These are phyloP conservation scores for Rotaria sp. DNA, from an alignment of 2,888 invertebrate genomes.

Conservation along the genomic window DNA sequence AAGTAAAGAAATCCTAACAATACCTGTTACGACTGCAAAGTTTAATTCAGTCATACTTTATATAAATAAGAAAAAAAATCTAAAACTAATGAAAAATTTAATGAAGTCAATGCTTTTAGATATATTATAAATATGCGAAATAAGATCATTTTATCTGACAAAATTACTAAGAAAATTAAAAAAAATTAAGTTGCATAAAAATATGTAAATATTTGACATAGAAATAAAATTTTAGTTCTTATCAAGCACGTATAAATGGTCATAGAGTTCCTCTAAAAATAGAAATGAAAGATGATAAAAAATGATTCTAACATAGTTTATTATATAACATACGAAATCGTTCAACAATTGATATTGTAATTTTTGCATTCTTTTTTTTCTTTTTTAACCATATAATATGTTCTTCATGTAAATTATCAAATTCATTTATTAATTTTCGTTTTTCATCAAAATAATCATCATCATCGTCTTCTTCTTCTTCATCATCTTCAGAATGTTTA, in stretches of 20 bases:
- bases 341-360: not conserved
- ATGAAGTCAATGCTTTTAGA: not conserved
- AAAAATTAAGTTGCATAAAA: not conserved
- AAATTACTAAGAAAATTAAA: not conserved
- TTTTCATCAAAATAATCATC: not conserved
- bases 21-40: not conserved
- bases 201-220: not conserved
- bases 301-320: not conserved
- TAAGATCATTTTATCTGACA: not conserved
- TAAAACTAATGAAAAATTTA: not conserved
- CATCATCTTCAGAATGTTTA: not conserved
- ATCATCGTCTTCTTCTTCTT: not conserved
- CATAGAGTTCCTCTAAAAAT: not conserved
- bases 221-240: not conserved
- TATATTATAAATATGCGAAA: not conserved
- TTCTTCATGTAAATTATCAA: not conserved
- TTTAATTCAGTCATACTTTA: not conserved
- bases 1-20: too few species aligned
- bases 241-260: not conserved
- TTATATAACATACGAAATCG: not conserved
- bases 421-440: not conserved
- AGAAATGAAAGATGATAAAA: not conserved
- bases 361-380: not conserved
- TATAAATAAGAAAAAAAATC: not conserved
- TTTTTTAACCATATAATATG: not conserved